phyloP scores from a whole-genome alignment of 2,113 vertebrate species.

The Castor canadensis region DNA sequence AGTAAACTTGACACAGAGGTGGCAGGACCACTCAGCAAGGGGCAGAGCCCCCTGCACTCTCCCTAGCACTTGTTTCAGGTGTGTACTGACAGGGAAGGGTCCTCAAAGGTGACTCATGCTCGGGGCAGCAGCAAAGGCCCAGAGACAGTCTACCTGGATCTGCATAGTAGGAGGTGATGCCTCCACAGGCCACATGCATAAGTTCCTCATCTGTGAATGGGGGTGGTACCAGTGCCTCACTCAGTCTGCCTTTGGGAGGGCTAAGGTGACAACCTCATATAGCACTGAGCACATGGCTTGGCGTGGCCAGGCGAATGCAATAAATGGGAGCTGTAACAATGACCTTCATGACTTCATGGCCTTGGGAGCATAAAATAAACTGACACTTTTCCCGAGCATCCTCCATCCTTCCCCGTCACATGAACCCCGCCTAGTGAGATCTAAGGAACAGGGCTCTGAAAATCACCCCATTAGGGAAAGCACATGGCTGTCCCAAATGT shows the following conservation, averaged over 20 bases:
- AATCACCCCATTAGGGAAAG: neutral
- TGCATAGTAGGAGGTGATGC: rapidly evolving
- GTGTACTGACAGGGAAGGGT: too few relatives aligned
- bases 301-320: neutral
- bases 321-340: neutral
- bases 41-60: neutral
- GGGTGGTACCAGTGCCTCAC: rapidly evolving
- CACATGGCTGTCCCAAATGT: neutral
- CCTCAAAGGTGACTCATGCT: neutral
- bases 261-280: too few relatives aligned
- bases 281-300: neutral
- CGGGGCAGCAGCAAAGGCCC: neutral
- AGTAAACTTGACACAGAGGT: neutral
- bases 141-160: neutral
- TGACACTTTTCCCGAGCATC: rapidly evolving
- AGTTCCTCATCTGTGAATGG: neutral
- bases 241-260: neutral
- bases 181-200: neutral
- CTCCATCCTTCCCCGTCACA: neutral
- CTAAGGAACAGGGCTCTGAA: neutral
- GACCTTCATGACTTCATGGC: neutral
- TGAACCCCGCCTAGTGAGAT: too few relatives aligned
- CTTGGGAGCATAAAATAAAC: rapidly evolving
- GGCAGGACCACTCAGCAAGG: too few relatives aligned
- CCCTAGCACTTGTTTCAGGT: neutral